Conservation (phyloP, 1,140 invertebrate species). For the Neodiprion pinetum region DNA sequence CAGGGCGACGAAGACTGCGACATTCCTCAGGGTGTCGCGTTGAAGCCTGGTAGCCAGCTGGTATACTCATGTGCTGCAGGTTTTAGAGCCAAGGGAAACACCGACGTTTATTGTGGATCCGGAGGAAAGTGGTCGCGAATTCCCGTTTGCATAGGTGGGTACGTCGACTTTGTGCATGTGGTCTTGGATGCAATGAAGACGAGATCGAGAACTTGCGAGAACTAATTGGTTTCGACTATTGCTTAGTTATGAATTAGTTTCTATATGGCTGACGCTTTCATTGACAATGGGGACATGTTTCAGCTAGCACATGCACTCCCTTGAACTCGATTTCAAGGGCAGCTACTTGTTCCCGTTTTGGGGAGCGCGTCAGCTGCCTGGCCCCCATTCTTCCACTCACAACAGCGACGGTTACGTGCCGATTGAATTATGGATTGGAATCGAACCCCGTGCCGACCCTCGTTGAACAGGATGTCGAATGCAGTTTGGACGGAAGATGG, state of each 20-base stretch:
- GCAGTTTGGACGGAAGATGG: conserved; percentile 50
- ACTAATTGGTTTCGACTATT: not conserved
- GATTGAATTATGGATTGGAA: conserved; percentile 45
- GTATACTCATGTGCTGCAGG: conserved; percentile 48
- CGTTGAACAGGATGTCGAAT: conserved; percentile 34
- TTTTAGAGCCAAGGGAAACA: conserved; percentile 35
- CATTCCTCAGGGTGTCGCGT: conserved; percentile 8
- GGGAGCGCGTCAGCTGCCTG: conserved; percentile 34
- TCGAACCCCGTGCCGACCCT: conserved; percentile 21
- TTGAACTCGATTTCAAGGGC: conserved; percentile 37
- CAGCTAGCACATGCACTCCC: conserved; percentile 48
- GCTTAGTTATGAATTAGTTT: not conserved
- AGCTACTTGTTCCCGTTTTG: conserved; percentile 39
- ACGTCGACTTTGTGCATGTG: not conserved
- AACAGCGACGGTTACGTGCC: conserved; percentile 40
- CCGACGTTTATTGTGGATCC: conserved; percentile 42
- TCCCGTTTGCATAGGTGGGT: conserved; percentile 47
- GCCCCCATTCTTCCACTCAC: conserved; percentile 39
- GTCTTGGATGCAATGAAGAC: not conserved
- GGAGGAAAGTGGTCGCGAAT: conserved; percentile 47
- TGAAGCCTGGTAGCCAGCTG: conserved; percentile 43
- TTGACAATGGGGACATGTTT: conserved; percentile 17
- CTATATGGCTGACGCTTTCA: not conserved
- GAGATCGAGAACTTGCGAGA: not conserved
- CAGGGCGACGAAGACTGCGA: conserved; percentile 32